phyloP scores from a whole-genome alignment of 2,113 vertebrate genomes.

The Paedocypris sp. region DNA sequence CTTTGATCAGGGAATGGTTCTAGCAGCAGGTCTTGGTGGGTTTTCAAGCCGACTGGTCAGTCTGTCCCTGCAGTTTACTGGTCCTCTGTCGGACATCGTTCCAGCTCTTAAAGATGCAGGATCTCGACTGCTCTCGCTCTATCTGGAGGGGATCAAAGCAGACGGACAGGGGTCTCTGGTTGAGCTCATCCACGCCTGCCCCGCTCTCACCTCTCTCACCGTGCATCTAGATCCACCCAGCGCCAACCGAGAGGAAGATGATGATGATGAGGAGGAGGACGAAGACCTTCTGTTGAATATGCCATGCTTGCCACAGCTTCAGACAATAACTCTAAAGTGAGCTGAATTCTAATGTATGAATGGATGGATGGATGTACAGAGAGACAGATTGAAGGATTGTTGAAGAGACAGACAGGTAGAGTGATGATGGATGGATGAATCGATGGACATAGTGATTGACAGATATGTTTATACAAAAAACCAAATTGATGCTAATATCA shows the following conservation, averaged over 20 bases:
- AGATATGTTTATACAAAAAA: too few species aligned
- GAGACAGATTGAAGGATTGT: too few species aligned
- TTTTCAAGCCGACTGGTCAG: constrained; percentile 48
- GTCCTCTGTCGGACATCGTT: constrained; percentile 41
- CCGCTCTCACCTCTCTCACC: constrained; percentile 47
- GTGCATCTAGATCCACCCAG: constrained; percentile 46
- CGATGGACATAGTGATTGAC: too few species aligned
- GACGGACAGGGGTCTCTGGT: constrained; percentile 38
- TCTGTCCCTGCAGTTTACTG: constrained; percentile 45
- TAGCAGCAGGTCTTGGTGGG: constrained; percentile 39
- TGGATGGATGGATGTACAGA: too few species aligned
- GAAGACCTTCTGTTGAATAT: constrained; percentile 21
- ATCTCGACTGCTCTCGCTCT: constrained; percentile 48
- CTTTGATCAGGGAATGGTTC: neutral
- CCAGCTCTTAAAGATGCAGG: constrained; percentile 41
- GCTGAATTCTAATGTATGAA: too few species aligned
- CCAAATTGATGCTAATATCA: too few species aligned
- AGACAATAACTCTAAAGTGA: constrained; percentile 53
- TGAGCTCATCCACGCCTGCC: constrained; percentile 48
- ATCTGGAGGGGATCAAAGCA: constrained; percentile 54
- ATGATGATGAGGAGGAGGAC: constrained; percentile 10
- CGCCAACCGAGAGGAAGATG: constrained; percentile 14
- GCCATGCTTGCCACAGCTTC: constrained; percentile 48
- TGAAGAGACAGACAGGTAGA: too few species aligned
- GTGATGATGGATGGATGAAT: too few species aligned